Percentiles rank a stretch among this genome's conserved stretches.
Evolutionary conservation across 2,113 vertebrate species (phyloP).

Genomic region (Thymallus thymallus): DNA sequence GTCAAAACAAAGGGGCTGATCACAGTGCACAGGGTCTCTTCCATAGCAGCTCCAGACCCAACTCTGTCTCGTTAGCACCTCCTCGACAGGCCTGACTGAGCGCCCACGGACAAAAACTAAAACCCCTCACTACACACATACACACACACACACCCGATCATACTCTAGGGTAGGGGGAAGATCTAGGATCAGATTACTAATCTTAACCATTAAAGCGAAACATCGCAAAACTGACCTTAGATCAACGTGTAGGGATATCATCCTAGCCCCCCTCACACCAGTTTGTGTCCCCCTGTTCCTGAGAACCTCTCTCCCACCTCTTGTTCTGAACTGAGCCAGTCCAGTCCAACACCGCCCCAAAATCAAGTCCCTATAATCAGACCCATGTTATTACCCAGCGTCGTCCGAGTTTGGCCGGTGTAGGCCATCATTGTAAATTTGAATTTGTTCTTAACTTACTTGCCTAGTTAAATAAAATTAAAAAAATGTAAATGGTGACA

Average conservation of each 20-base stretch:
- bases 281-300: too few species aligned
- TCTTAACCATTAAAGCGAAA: too few species aligned
- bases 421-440: too few species aligned
- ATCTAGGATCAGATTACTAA: too few species aligned
- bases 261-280: too few species aligned
- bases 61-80: constrained; percentile 15
- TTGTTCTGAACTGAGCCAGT: neutral
- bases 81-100: neutral
- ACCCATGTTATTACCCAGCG: constrained; percentile 2
- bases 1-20: neutral
- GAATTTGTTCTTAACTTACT: too few species aligned
- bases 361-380: constrained; percentile 3
- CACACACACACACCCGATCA: neutral
- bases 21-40: neutral
- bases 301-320: too few species aligned
- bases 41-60: neutral
- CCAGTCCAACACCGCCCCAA: constrained; percentile 20
- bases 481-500: too few species aligned
- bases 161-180: neutral
- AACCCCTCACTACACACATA: neutral
- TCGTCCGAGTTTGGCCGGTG: too few species aligned
- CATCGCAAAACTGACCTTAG: neutral
- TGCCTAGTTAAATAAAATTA: too few species aligned
- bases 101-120: neutral
- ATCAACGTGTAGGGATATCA: too few species aligned